These are phyloP conservation scores for Tenrec ecaudatus DNA, from an alignment of 2,113 vertebrate species.

Conservation along the genomic window DNA sequence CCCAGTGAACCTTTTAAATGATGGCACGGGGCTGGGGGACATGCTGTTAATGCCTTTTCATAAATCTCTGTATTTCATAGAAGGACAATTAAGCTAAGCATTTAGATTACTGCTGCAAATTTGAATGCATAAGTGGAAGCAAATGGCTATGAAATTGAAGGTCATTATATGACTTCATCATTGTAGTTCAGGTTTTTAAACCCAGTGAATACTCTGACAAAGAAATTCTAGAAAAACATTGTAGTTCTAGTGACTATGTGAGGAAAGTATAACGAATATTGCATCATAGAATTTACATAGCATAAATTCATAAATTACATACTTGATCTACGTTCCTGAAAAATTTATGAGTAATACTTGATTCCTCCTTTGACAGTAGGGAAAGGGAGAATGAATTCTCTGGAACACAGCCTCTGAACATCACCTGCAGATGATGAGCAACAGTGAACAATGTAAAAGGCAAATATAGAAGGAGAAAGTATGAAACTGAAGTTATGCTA, in stretches of 20 bases:
- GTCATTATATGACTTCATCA: slow-evolving; percentile 37
- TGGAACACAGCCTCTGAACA: neutral
- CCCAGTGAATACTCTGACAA: slow-evolving; percentile 27
- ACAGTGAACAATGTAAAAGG: neutral
- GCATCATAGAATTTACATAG: slow-evolving; percentile 8
- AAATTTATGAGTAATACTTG: slow-evolving; percentile 50
- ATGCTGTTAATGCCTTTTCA: slow-evolving; percentile 71
- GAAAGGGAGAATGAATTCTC: slow-evolving; percentile 4
- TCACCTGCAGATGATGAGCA: slow-evolving; percentile 33
- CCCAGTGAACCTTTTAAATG: slow-evolving; percentile 60
- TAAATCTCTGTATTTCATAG: slow-evolving; percentile 75
- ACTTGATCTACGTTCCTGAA: slow-evolving; percentile 55
- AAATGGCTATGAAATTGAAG: slow-evolving; percentile 74
- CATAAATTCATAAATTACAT: neutral
- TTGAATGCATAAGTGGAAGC: slow-evolving; percentile 74
- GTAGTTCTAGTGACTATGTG: slow-evolving; percentile 4
- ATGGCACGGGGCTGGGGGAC: slow-evolving; percentile 13
- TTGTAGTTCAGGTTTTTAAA: slow-evolving; percentile 63
- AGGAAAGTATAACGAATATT: slow-evolving; percentile 26
- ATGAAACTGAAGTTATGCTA: neutral
- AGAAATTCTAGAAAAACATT: slow-evolving; percentile 68
- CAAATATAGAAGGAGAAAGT: neutral
- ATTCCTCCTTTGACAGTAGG: neutral
- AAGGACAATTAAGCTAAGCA: slow-evolving; percentile 72
- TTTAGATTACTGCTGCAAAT: slow-evolving; percentile 75